Percentiles rank a stretch among this genome's conserved stretches.
Conservation (phyloP, 2,888 invertebrate genomes). For the Suillia variegata region DNA sequence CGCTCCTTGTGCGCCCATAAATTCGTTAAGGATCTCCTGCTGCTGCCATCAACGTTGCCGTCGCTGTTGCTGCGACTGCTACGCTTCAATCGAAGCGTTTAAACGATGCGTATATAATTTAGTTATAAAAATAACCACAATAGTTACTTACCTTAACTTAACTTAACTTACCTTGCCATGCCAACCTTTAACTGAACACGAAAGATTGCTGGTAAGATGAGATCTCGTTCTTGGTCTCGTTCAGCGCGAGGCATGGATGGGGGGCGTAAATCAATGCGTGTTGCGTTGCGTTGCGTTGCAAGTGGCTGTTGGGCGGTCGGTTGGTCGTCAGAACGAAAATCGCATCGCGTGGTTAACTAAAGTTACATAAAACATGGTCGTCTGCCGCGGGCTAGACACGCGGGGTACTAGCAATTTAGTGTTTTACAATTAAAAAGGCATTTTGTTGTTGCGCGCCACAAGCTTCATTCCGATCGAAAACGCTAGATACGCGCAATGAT, state of each 20-base stretch:
- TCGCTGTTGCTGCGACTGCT: background rate
- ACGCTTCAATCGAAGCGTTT: constrained; percentile 19
- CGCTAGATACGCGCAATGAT: background rate
- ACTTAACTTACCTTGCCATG: no score
- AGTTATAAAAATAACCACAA: constrained; percentile 59
- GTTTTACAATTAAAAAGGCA: constrained; percentile 32
- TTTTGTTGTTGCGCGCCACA: no score
- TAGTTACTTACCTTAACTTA: no score
- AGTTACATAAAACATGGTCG: constrained; percentile 14
- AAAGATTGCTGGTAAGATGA: constrained; percentile 41
- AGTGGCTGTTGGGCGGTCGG: no score
- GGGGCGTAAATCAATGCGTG: constrained; percentile 27
- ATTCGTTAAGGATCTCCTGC: constrained; percentile 42
- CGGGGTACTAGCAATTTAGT: constrained; percentile 1
- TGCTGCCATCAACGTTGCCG: no score
- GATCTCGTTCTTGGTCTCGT: no score
- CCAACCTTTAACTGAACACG: no score
- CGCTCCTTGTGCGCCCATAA: constrained; percentile 55
- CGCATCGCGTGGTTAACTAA: constrained; percentile 21
- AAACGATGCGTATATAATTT: constrained; percentile 52
- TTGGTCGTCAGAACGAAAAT: background rate
- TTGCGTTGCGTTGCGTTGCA: no score
- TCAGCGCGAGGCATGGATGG: no score
- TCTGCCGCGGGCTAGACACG: constrained; percentile 17
- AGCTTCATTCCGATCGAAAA: background rate